These are phyloP conservation scores for Eueides isabella DNA, from an alignment of 1,140 invertebrate species.

Conservation along the genomic window DNA sequence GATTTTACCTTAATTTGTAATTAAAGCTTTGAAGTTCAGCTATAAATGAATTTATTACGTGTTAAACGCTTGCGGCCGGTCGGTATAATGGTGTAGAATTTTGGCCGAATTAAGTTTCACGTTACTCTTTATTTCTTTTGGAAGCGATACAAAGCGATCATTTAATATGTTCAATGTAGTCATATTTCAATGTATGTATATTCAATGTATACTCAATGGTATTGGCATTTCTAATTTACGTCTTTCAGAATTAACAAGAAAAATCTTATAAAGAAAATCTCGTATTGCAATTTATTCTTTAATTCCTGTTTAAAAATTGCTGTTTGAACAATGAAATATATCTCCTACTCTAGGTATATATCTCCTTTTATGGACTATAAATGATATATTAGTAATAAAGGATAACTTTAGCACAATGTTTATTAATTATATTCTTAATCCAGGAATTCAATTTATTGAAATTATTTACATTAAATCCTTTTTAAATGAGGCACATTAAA, in stretches of 20 bases:
- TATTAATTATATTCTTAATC: too few species aligned
- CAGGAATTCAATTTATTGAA: too few species aligned
- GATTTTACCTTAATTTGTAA: not conserved
- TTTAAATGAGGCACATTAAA: too few species aligned
- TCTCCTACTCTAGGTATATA: too few species aligned
- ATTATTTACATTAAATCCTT: too few species aligned
- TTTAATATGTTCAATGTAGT: not conserved
- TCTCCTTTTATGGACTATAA: too few species aligned
- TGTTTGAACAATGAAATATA: not conserved
- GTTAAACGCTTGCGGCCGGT: not conserved
- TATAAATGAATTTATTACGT: slow-evolving; percentile 12
- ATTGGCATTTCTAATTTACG: not conserved
- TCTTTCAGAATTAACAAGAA: not conserved
- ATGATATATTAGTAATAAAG: too few species aligned
- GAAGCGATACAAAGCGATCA: not conserved
- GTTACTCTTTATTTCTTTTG: not conserved
- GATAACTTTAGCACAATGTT: too few species aligned
- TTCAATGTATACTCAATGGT: not conserved
- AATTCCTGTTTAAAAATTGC: not conserved
- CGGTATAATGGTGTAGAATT: not conserved
- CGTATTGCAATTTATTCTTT: not conserved
- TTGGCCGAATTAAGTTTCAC: not conserved
- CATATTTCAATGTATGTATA: too few species aligned
- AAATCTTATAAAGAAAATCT: not conserved
- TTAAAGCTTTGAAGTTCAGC: slow-evolving; percentile 4